These are phyloP conservation scores for Lysiphlebus fabarum DNA, from an alignment of 1,140 invertebrate species.

Conservation along the genomic window DNA sequence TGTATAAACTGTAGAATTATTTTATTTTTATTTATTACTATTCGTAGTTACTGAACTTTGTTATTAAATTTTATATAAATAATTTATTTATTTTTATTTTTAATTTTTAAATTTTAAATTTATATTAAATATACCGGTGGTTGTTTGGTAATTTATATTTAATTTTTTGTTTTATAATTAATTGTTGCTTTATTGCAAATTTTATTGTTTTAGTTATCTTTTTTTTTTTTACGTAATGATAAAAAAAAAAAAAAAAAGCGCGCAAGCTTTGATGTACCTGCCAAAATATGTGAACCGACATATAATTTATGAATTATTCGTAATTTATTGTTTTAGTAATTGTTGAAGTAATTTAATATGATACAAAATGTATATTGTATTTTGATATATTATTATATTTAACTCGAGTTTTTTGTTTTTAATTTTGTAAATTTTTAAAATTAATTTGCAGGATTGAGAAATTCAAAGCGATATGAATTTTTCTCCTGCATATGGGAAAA, in stretches of 20 bases:
- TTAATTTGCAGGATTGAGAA: too few species aligned
- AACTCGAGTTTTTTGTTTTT: too few species aligned
- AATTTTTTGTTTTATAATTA: background rate
- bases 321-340: background rate
- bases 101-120: background rate
- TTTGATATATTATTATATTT: too few species aligned
- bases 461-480: too few species aligned
- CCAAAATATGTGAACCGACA: slow-evolving; percentile 36
- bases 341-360: too few species aligned
- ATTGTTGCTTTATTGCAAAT: background rate
- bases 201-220: background rate
- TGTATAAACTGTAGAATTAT: background rate
- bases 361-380: too few species aligned
- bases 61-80: background rate
- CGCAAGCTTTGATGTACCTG: slow-evolving; percentile 50
- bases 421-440: too few species aligned
- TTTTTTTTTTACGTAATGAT: slow-evolving; percentile 8
- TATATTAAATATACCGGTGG: too few species aligned
- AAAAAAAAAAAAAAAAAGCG: slow-evolving; percentile 26
- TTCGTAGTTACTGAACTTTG: background rate
- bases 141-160: too few species aligned
- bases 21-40: background rate
- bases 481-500: too few species aligned
- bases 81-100: background rate
- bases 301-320: slow-evolving; percentile 23